phyloP scores from a whole-genome alignment of 2,113 vertebrate genomes.

The Pangasianodon hypophthalmus region DNA sequence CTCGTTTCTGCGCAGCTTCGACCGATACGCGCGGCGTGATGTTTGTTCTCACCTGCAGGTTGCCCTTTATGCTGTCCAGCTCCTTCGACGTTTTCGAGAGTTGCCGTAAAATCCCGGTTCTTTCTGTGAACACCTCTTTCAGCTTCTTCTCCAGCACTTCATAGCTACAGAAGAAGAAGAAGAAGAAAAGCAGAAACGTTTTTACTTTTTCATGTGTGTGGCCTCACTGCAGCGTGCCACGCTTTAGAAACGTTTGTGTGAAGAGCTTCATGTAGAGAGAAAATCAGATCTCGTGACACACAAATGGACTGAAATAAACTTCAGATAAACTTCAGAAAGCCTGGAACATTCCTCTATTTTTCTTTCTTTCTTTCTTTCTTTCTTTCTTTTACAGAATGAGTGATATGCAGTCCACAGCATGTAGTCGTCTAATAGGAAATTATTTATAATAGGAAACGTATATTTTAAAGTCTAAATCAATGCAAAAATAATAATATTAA shows the following conservation, averaged over 20 bases:
- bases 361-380: background rate
- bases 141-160: constrained; percentile 91
- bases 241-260: background rate
- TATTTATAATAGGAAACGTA: background rate
- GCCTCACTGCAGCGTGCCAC: constrained; percentile 27
- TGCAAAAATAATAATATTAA: background rate
- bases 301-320: background rate
- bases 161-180: constrained; percentile 82
- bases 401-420: background rate
- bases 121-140: constrained; percentile 91
- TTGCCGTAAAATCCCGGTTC: constrained; percentile 87
- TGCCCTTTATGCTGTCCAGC: constrained; percentile 90
- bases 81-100: constrained; percentile 93
- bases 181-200: constrained; percentile 58
- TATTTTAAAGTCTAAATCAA: background rate
- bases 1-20: background rate
- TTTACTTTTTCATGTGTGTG: constrained; percentile 52
- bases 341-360: background rate
- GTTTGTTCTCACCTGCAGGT: constrained; percentile 83
- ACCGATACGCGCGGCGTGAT: background rate
- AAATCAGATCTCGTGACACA: background rate
- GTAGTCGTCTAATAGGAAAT: background rate
- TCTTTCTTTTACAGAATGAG: background rate
- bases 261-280: background rate
- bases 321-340: background rate